Evolutionary conservation across 2,888 invertebrate genomes (phyloP), one percentile per base, ranked within the genome.

Genomic region (Clivina fossor): DNA sequence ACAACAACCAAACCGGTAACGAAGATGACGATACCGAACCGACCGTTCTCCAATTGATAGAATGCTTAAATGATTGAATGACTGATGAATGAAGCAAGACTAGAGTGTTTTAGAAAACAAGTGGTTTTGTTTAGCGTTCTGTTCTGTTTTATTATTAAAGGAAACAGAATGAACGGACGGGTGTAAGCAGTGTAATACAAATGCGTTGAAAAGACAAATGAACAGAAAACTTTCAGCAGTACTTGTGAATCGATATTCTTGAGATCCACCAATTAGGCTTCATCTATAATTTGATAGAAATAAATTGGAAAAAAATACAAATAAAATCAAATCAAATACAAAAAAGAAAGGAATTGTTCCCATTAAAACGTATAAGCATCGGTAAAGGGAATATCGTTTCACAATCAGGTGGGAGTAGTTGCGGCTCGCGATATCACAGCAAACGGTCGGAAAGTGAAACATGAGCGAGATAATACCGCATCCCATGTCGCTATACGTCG

Each of bases 371-470:
- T 24, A 24, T 9, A 9, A 9, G 26, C 26, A 24, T 18, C 18
- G 38, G 18, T 38, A 38, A 15, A 13, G n/a, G 38, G 18, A 38
- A 38, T 38, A 38, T 38, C 38, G 18, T 38, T 38, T 38, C 18
- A 16, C 18, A 38, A 38, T 38, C 38, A 18, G 38, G 15, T 38
- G 38, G 38, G 38, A 38, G 38, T 19, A 16, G n/a, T 38, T 38
- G 38, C 8, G 18, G 15, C 18, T 19, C 38, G 16, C 9, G 15
- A 18, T 38, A 7, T 15, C 18, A 38, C 18, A 15, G 38, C 3
- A 7, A 24, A 24, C 26, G 26, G 26, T 9, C 26, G 44, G 28
- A 18, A 44, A 44, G 16, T 28, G 44, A 28, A 44, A 28, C 44
- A 22, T 15, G 9, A 15, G 44, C 19, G 18, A 38, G 44, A 44